Percentiles rank a stretch among this genome's conserved stretches.
Evolutionary conservation across 2,113 vertebrate species (phyloP).

Genomic region (Orcinus orca): DNA sequence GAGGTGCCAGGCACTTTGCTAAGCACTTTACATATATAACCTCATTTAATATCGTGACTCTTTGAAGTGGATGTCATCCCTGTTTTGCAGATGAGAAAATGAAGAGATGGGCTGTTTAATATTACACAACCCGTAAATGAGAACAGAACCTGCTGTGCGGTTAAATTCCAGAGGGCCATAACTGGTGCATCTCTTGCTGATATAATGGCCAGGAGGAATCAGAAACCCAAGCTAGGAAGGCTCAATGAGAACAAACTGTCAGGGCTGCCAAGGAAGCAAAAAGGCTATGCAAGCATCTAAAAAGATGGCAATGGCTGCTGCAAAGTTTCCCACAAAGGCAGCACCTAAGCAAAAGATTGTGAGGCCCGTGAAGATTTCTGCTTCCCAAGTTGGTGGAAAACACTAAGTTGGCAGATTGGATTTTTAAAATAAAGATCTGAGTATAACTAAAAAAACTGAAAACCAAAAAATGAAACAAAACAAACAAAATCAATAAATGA

Average conservation of each 20-base stretch:
- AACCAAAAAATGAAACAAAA: not conserved
- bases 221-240: constrained; percentile 98
- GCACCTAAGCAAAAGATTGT: constrained; percentile 97
- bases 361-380: constrained; percentile 94
- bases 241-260: constrained; percentile 96
- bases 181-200: constrained; percentile 96
- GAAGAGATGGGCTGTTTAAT: not conserved
- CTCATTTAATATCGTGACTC: not conserved
- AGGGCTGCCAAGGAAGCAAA: constrained; percentile 99
- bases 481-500: not conserved
- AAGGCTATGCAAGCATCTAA: constrained; percentile 97
- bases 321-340: constrained; percentile 92
- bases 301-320: constrained; percentile 89
- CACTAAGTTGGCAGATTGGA: constrained; percentile 84
- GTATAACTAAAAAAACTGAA: not conserved
- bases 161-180: constrained; percentile 97
- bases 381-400: constrained; percentile 96
- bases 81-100: not conserved
- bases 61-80: not conserved
- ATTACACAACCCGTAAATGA: not conserved
- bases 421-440: constrained; percentile 58
- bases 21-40: not conserved
- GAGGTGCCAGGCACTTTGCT: not conserved
- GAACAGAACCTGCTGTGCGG: constrained; percentile 94
- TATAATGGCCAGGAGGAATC: constrained; percentile 97